phyloP scores from a whole-genome alignment of 1,140 invertebrate genomes.

The Goniozus legneri region DNA sequence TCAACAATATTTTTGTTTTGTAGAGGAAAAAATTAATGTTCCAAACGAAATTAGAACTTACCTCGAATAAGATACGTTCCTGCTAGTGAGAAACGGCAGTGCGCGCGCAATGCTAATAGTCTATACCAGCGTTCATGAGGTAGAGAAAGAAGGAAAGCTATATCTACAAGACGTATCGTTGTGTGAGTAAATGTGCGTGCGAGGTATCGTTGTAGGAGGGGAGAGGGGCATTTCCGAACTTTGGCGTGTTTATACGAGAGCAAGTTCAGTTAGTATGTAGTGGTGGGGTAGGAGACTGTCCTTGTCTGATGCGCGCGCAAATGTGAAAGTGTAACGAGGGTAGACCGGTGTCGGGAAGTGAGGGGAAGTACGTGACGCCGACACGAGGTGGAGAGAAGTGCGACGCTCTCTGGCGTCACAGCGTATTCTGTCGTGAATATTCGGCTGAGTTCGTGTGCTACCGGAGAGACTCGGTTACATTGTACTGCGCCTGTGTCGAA shows the following conservation, averaged over 20 bases:
- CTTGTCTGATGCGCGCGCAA: too few species aligned
- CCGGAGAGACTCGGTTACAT: background rate
- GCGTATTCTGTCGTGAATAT: background rate
- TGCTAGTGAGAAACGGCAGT: constrained; percentile 19
- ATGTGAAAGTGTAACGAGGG: background rate
- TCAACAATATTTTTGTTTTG: too few species aligned
- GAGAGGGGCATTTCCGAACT: constrained; percentile 13
- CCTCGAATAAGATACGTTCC: constrained; percentile 10
- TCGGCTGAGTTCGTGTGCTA: background rate
- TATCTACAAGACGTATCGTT: background rate
- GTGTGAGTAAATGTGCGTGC: constrained; percentile 14
- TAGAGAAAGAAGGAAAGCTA: constrained; percentile 1
- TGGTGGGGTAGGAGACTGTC: background rate
- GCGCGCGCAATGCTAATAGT: constrained; percentile 20
- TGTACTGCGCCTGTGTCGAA: background rate
- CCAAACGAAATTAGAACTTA: too few species aligned
- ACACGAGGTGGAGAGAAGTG: background rate
- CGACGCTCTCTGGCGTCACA: background rate
- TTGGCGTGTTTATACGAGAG: constrained; percentile 16
- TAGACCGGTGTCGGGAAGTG: background rate
- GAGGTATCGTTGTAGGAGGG: background rate
- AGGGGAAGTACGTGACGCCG: background rate
- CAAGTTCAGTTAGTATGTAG: constrained; percentile 11
- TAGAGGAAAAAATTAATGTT: background rate
- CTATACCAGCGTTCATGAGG: constrained; percentile 1